A percentile compares a stretch with the other conserved stretches of the same genome.
Conservation (phyloP, 2,888 invertebrate species). For the Leptopterna dolabrata region DNA sequence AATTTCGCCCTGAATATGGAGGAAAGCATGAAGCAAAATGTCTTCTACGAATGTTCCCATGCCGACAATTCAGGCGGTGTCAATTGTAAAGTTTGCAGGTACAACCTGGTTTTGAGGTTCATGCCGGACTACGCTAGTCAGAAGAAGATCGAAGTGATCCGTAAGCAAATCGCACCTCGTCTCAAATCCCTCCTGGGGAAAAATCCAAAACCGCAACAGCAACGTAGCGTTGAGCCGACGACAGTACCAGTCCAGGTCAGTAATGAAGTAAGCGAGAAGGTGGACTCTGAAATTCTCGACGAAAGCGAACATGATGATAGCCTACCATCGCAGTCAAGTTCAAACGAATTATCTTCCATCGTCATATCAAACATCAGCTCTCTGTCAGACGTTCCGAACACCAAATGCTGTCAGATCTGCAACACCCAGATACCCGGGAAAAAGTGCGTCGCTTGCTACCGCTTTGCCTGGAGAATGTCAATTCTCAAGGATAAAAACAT, state of each 20-base stretch:
- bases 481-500: background rate
- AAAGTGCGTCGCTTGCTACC: background rate
- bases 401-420: no score
- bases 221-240: no score
- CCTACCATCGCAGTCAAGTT: no score
- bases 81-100: background rate
- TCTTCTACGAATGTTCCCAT: background rate
- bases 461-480: background rate
- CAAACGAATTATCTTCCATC: no score
- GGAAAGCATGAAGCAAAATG: background rate
- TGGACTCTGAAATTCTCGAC: no score
- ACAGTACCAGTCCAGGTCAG: no score
- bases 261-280: no score
- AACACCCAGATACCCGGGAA: background rate
- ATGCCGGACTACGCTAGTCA: background rate
- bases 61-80: background rate
- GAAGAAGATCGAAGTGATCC: background rate
- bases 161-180: background rate
- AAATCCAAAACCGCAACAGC: background rate
- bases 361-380: no score
- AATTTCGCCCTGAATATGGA: background rate
- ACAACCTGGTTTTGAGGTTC: background rate
- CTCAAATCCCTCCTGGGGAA: background rate
- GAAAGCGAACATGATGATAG: no score
- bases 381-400: no score